Base-by-base conservation (phyloP, 2,797 vertebrate species). In the Eulemur coronatus region DNA sequence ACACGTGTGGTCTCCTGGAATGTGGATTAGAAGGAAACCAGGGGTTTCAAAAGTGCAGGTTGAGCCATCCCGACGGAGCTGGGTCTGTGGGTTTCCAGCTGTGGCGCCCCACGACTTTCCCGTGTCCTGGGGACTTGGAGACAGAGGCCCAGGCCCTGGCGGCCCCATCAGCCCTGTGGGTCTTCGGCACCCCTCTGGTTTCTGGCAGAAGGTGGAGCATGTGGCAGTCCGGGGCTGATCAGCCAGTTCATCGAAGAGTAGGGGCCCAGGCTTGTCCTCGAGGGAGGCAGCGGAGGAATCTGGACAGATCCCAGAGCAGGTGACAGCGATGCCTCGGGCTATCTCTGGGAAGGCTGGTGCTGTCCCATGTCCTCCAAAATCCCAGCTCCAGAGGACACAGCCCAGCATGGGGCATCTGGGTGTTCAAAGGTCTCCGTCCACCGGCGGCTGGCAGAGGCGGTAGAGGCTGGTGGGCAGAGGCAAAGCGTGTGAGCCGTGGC, bases 381-480 rank as follows among this genome's bases (percentile, higher is more conserved):
- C 17, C 65, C 48, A 1, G 93, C 52, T 93, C 93, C 15, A 4
- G 7, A 2, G 55, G 86, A 10, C 20, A 80, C 86, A 48, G 87
- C 78, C 1, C 0, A 46, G 33, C 1, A 18, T 5, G 10, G 10
- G 4, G 38, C 61, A 48, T 50, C 35, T 10, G 8, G 1, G 30
- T 13, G 8, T 94, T 96, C 98, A 99, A 67, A 99, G 99, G 85
- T 99, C 99, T 91, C 99, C 99, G 14, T 99, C 99, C 78, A 99
- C 98, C 0, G 99, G 99, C 0, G 99, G 99, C 98, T 99, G 99
- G 98, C 99, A 99, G 96, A 99, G 98, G 98, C 99, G 99, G 97
- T 99, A 99, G 96, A 99, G 99, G 96, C 99, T 99, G 97, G 93
- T 0, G 26, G 33, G 2, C 0, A 28, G 48, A 79, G 52, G 7